These are phyloP conservation scores for Ailurus styani DNA, from an alignment of 2,113 vertebrate species.

Conservation along the genomic window DNA sequence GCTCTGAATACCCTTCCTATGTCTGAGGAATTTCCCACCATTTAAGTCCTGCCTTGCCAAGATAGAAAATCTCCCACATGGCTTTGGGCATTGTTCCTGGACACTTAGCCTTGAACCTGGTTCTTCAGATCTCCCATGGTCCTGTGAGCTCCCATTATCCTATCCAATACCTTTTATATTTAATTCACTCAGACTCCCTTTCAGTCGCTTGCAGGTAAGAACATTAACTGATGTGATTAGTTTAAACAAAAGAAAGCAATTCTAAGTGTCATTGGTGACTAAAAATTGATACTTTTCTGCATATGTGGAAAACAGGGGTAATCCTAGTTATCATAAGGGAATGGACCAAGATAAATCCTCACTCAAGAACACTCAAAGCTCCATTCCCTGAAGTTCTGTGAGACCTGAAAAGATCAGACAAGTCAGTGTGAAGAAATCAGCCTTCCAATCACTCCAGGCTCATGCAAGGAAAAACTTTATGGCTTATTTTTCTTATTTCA, in stretches of 20 bases:
- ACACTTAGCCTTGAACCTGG: background rate
- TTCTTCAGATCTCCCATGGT: background rate
- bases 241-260: background rate
- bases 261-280: background rate
- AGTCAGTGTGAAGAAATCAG: background rate
- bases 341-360: background rate
- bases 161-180: background rate
- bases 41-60: background rate
- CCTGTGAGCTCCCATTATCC: background rate
- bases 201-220: background rate
- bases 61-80: background rate
- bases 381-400: background rate
- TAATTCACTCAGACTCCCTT: background rate
- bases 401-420: background rate
- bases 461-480: constrained; percentile 29
- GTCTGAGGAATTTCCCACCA: background rate
- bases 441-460: background rate
- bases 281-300: background rate
- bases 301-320: background rate
- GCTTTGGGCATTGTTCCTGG: background rate
- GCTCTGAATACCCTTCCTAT: background rate
- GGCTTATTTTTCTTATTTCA: constrained; percentile 65
- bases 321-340: background rate
- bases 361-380: background rate
- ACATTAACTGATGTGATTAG: background rate